Conservation (phyloP, 2,888 invertebrate genomes). For the Cryptocheilus praepositus region DNA sequence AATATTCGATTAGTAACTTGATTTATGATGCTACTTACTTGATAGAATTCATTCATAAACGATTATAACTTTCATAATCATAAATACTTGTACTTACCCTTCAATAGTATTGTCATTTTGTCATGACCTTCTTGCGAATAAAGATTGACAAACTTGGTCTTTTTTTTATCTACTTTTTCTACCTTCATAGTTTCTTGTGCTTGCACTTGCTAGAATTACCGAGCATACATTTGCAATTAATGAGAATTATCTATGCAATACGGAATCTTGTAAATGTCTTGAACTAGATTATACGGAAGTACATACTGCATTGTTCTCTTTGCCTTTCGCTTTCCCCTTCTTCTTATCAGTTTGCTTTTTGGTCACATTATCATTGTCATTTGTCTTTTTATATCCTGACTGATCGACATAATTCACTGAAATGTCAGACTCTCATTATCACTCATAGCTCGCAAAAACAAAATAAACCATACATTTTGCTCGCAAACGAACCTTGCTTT, state of each 20-base stretch:
- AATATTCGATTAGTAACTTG: too few species aligned
- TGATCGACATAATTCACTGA: constrained; percentile 46
- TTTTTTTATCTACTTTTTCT: constrained; percentile 76
- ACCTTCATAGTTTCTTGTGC: constrained; percentile 51
- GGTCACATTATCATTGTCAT: constrained; percentile 47
- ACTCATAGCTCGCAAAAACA: not conserved
- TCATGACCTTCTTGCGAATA: constrained; percentile 83
- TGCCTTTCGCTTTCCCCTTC: constrained; percentile 60
- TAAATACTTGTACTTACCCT: constrained; percentile 64
- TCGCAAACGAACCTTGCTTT: constrained; percentile 42
- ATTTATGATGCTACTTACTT: too few species aligned
- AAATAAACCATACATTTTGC: not conserved
- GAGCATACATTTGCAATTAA: not conserved
- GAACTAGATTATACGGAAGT: not conserved
- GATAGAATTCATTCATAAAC: too few species aligned
- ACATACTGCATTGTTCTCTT: constrained; percentile 34
- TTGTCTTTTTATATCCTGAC: constrained; percentile 64
- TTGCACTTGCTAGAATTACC: not conserved
- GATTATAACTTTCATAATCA: not conserved
- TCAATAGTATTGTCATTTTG: constrained; percentile 75
- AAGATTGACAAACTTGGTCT: constrained; percentile 84
- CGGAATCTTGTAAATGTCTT: too few species aligned
- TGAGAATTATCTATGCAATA: not conserved
- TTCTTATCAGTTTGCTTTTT: constrained; percentile 67
- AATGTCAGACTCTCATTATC: constrained; percentile 16